Evolutionary conservation across 2,113 vertebrate species (phyloP), one percentile per base, ranked within the genome.

Genomic region (Corvus moneduloides): DNA sequence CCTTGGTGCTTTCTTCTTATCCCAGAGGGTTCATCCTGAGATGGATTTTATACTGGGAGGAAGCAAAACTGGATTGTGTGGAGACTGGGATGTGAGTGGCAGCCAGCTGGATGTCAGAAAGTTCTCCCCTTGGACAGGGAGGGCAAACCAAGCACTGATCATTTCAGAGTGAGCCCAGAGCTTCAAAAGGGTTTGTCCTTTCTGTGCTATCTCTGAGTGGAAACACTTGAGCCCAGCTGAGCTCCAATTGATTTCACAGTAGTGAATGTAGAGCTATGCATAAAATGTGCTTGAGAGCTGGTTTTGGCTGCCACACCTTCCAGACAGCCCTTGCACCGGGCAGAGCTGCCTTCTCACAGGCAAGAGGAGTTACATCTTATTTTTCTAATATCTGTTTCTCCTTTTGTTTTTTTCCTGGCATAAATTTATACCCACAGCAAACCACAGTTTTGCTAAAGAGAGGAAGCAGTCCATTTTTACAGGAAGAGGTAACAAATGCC

Each of bases 301-400:
- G 0, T 26, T 41, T 39, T 35, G 68, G 86, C 84, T 61, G 69
- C 89, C 74, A 32, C 79, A 49, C 81, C 74, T 85, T 79, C 55
- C 85, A 83, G 89, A 37, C 61, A 89, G 44, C 54, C 21, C 7
- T 58, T 6, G 13, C 9, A 3, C 49, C 0, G 10, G 69, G 67
- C 32, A n/a, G 61, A 23, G 52, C 78, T 90, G 75, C 59, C 63
- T 30, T 90, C 91, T 44, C 68, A 49, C 76, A 75, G 48, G 20
- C 76, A n/a, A 63, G 9, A 74, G 16, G 43, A 85, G 28, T 82
- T 80, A 44, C 32, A 72, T 93, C 73, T 95, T 52, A 20, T 84
- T 96, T 95, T 94, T 75, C 52, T 82, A 28, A 75, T 84, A 58
- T 4, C 90, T 78, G 16, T 78, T 96, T 94, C 90, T 94, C 76